A percentile compares a stretch with the other conserved stretches of the same genome.
Evolutionary conservation across 2,888 invertebrate species (phyloP).

Genomic region (Limulus polyphemus): DNA sequence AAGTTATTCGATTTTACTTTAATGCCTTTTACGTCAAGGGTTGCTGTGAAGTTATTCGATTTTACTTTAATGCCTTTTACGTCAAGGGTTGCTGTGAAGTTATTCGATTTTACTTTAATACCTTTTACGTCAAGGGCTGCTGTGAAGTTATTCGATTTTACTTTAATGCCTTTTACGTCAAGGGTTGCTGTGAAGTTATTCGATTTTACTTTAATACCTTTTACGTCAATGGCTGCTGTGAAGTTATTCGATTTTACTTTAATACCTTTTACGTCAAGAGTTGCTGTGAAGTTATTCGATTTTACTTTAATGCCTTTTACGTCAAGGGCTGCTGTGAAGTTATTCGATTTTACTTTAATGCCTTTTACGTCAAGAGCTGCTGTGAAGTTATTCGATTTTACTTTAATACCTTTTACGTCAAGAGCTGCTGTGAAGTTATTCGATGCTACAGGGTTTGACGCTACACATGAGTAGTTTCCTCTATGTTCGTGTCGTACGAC

Average conservation of each 20-base stretch:
- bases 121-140: conserved; percentile 12
- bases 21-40: conserved; percentile 11
- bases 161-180: conserved; percentile 11
- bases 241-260: conserved; percentile 9
- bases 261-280: conserved; percentile 11
- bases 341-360: conserved; percentile 7
- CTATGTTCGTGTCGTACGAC: conserved; percentile 30
- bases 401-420: conserved; percentile 8
- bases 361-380: conserved; percentile 12
- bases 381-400: conserved; percentile 11
- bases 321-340: conserved; percentile 11
- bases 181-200: conserved; percentile 11
- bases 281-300: conserved; percentile 11
- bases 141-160: conserved; percentile 11
- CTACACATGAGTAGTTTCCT: conserved; percentile 35
- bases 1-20: conserved; percentile 9
- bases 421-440: conserved; percentile 11
- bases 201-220: conserved; percentile 12
- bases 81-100: conserved; percentile 10
- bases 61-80: conserved; percentile 13
- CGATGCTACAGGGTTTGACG: conserved; percentile 28
- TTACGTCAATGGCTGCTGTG: conserved; percentile 11
- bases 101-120: conserved; percentile 8
- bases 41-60: conserved; percentile 11
- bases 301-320: conserved; percentile 13